Base-by-base conservation (phyloP, 2,888 invertebrate species). In the Eurytoma californica region DNA sequence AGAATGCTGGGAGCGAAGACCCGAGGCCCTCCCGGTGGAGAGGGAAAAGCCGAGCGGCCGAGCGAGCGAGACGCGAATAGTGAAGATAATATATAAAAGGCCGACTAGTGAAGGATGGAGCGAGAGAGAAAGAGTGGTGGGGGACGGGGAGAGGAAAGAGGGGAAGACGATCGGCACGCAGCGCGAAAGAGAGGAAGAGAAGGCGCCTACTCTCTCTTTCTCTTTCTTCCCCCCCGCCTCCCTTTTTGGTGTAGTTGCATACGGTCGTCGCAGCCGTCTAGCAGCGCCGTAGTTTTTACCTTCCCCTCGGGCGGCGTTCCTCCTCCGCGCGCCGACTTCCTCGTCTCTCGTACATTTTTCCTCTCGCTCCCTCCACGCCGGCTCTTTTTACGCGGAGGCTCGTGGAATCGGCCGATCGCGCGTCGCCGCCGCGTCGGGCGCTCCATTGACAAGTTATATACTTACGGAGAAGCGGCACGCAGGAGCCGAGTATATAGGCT, bases 131-230 rank as follows among this genome's bases (percentile, higher is more conserved):
- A 47, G 57, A 51, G 58, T n/a, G 28, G 18, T 3, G 47, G 47
- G 24, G 47, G n/a, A 16, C 18, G 63, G 58, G 30, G 57, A 47
- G 51, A 55, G 66, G 60, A 24, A 58, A 68, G 68, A 68, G 77
- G 60, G 72, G 66, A 76, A 61, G 70, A 60, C 51, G 67, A 57
- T 51, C 28, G 57, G 61, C 39, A 61, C 18, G 57, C 28, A 57
- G 72, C 57, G 72, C 67, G 57, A 68, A 68, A 60, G 57, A 68
- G 73, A 61, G 67, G 53, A 58, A 39, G 18, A 70, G 57, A 28
- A 65, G 78, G 57, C 66, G 75, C 70, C 69, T 77, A 49, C 49
- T 73, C 61, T 73, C 28, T 72, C 60, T 60, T 49, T 73, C 78
- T 68, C 30, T 72, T 72, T 9, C 9, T 9, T 9, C 9, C 39